Evolutionary conservation across 2,797 vertebrate genomes (phyloP), one percentile per base, ranked within the genome.

Genomic region (Poeciliopsis infans): DNA sequence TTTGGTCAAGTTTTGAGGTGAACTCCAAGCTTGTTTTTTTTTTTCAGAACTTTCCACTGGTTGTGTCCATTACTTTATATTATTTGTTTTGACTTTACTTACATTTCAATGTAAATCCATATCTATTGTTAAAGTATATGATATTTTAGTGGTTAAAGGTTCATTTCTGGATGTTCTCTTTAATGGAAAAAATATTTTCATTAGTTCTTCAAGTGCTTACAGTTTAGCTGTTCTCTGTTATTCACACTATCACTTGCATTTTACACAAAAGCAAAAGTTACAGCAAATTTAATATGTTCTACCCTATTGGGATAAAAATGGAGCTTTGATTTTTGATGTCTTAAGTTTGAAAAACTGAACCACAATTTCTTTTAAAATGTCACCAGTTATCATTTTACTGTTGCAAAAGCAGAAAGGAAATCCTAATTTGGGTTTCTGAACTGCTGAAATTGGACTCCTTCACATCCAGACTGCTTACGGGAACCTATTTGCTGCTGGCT

Each of bases 401-500:
- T 41, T 79, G 4, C 28, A 69, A 78, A 59, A 39, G 7, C 11
- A 41, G 12, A 66, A 25, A 79, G 33, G 23, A 45, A 1, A 69
- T 53, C 16, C 18, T 46, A 28, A 71, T 55, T 69, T 25, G 69
- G 36, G 78, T 49, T 49, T 79, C 12, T 61, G 39, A 66, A 18
- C n/a, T 46, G 5, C 6, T 51, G 46, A 61, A 5, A 39, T 57
- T 39, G 16, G 8, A 71, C 59, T 49, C 12, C 10, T 5, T 43
- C 39, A 74, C 73, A 55, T 75, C 57, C 33, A 5, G 12, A 13
- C 45, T 57, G 73, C n/a, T 78, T 31, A 2, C 59, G 33, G 39
- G 68, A 55, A 33, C 25, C 79, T 66, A 71, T 87, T 39, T 36
- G 53, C 8, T 68, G 51, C 0, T 39, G 55, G 78, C 82, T 7